Evolutionary conservation across 2,888 invertebrate species (phyloP).

Genomic region (Phalera bucephala): DNA sequence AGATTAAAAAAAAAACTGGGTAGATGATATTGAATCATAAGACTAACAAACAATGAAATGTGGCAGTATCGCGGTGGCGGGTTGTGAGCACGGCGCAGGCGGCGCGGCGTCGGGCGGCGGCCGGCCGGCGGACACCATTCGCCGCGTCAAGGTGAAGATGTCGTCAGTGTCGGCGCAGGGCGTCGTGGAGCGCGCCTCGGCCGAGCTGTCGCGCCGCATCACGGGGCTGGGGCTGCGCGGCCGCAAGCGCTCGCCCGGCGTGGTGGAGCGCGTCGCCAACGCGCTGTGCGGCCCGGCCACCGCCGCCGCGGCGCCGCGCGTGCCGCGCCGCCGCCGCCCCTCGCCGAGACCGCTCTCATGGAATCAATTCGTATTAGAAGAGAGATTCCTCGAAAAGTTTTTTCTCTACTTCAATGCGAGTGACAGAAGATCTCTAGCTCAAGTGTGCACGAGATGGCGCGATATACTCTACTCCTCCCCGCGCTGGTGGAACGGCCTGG

Average conservation of each 20-base stretch:
- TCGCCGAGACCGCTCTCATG: slow-evolving; percentile 85
- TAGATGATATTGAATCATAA: too few species aligned
- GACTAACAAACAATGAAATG: too few species aligned
- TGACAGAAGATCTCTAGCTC: slow-evolving; percentile 91
- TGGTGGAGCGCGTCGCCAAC: slow-evolving; percentile 94
- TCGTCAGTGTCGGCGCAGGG: slow-evolving; percentile 94
- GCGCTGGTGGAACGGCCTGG: slow-evolving; percentile 93
- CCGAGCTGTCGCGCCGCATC: slow-evolving; percentile 94
- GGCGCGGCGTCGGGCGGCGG: slow-evolving; percentile 55
- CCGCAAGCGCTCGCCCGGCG: slow-evolving; percentile 84
- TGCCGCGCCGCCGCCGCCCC: slow-evolving; percentile 71
- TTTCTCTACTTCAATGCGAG: slow-evolving; percentile 91
- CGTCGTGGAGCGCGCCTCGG: slow-evolving; percentile 95
- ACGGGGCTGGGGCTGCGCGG: slow-evolving; percentile 90
- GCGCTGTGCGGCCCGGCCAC: slow-evolving; percentile 90
- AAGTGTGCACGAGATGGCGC: slow-evolving; percentile 94
- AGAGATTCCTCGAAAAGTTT: slow-evolving; percentile 92
- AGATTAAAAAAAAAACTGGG: too few species aligned
- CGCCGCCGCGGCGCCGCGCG: slow-evolving; percentile 57
- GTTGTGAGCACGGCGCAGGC: slow-evolving; percentile 69
- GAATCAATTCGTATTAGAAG: slow-evolving; percentile 91
- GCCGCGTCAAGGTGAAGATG: slow-evolving; percentile 84
- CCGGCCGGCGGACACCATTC: slow-evolving; percentile 70
- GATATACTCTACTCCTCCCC: slow-evolving; percentile 94
- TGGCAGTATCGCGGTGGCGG: slow-evolving; percentile 76